A percentile compares a stretch with the other conserved stretches of the same genome.
These are phyloP conservation scores for Watsonalla binaria DNA, from an alignment of 2,888 invertebrate genomes.

Conservation along the genomic window DNA sequence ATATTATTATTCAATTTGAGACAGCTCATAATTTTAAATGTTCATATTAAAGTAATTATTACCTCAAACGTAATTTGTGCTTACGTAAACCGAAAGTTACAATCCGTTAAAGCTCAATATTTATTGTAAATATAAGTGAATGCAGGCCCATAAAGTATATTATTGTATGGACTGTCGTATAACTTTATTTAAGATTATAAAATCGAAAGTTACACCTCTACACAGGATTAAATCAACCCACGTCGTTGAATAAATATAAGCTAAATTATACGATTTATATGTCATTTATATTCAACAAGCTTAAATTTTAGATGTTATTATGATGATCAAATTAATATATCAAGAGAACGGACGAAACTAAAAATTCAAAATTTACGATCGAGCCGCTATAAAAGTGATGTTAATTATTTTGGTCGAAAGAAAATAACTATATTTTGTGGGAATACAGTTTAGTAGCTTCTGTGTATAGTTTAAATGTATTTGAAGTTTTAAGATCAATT, in stretches of 20 bases:
- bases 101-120: not conserved
- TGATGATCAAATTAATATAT: slow-evolving; percentile 10
- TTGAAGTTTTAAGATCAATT: too few species aligned
- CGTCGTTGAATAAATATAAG: slow-evolving; percentile 18
- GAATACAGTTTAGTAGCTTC: not conserved
- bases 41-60: too few species aligned
- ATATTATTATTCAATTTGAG: too few species aligned
- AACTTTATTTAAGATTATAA: slow-evolving; percentile 7
- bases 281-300: slow-evolving; percentile 9
- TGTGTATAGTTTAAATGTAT: too few species aligned
- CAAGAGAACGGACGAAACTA: not conserved
- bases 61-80: not conserved
- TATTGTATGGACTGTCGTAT: not conserved
- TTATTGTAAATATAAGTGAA: not conserved
- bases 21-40: too few species aligned
- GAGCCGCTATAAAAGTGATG: not conserved
- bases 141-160: not conserved
- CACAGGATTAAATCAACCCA: slow-evolving; percentile 20
- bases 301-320: slow-evolving; percentile 14
- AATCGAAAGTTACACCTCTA: slow-evolving; percentile 17
- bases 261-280: slow-evolving; percentile 15
- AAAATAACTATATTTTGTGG: not conserved
- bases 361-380: not conserved
- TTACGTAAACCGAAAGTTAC: not conserved
- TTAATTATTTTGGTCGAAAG: not conserved